Evolutionary conservation across 2,113 vertebrate genomes (phyloP), one percentile per base, ranked within the genome.

Genomic region (Chloropsis hardwickii): DNA sequence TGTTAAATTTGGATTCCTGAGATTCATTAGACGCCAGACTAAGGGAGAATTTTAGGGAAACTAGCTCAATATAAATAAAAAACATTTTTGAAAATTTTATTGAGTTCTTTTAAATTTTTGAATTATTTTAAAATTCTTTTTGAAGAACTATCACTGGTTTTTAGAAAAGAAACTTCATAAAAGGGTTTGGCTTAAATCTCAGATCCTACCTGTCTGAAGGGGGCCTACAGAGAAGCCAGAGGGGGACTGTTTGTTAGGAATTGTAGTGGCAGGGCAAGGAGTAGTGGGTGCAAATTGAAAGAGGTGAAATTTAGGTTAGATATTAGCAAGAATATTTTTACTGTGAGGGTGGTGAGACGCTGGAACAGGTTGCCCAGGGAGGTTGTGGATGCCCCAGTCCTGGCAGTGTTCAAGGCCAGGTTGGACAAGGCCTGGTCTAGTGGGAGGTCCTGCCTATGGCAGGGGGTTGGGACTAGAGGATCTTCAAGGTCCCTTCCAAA

Each of bases 271-370:
- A 23, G 27, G 53, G 60, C 33, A 44, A 51, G 27, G 31, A 42
- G 9, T 42, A 35, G 58, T 14, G 17, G 9, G 5, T 60, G 9
- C 27, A 61, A 51, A 60, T 18, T 78, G 33, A 9, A 60, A 60
- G 14, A 60, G 22, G 14, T 13, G 3, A 45, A 69, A 45, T 69
- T 69, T 44, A 33, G 17, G 18, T 86, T 69, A n/a, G 39, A 39
- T 7, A 60, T 39, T 37, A 44, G 9, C 19, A 77, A 44, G 17
- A 22, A 22, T 6, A 66, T 37, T 67, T 37, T 60, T 45, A 8
- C 11, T 51, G 0, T 6, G 44, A 27, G 10, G 1, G 1, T 58
- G 17, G 25, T 44, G 9, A 60, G 22, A 1, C 1, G 4, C 14
- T 67, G 53, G 14, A 51, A 8, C 2, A 51, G 44, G 5, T 42